Conservation (phyloP, 2,888 invertebrate species). For the Eilema sororculum region DNA sequence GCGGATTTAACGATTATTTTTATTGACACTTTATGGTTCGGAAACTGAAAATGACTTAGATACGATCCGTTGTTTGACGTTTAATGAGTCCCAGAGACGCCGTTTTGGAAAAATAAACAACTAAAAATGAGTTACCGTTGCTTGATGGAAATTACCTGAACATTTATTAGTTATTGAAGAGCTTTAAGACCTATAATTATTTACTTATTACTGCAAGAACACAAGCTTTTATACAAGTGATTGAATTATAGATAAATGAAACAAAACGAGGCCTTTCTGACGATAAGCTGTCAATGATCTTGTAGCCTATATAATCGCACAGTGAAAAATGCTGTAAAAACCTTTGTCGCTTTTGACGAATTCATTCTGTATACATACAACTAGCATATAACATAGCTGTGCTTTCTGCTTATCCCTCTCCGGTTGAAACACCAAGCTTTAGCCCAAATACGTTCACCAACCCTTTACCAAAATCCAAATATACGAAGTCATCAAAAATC, state of each 20-base stretch:
- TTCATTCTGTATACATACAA: too few species aligned
- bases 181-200: not conserved
- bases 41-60: slow-evolving; percentile 81
- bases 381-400: not conserved
- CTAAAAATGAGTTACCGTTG: slow-evolving; percentile 34
- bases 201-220: not conserved
- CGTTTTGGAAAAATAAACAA: slow-evolving; percentile 52
- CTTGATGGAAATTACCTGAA: slow-evolving; percentile 17
- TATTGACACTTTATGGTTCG: slow-evolving; percentile 85
- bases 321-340: not conserved
- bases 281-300: not conserved
- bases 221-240: not conserved
- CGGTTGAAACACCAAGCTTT: not conserved
- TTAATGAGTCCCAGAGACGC: slow-evolving; percentile 60
- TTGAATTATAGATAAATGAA: not conserved
- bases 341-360: not conserved
- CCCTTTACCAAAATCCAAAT: slow-evolving; percentile 46
- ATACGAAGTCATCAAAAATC: slow-evolving; percentile 67
- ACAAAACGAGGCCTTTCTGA: not conserved
- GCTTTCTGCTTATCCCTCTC: not conserved
- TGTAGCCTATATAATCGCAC: too few species aligned
- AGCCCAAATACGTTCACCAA: slow-evolving; percentile 18
- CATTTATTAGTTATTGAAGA: not conserved
- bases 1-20: slow-evolving; percentile 77
- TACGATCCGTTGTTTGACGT: slow-evolving; percentile 69